Base-by-base conservation (phyloP, 2,113 vertebrate species). In the Oreotrochilus melanogaster region DNA sequence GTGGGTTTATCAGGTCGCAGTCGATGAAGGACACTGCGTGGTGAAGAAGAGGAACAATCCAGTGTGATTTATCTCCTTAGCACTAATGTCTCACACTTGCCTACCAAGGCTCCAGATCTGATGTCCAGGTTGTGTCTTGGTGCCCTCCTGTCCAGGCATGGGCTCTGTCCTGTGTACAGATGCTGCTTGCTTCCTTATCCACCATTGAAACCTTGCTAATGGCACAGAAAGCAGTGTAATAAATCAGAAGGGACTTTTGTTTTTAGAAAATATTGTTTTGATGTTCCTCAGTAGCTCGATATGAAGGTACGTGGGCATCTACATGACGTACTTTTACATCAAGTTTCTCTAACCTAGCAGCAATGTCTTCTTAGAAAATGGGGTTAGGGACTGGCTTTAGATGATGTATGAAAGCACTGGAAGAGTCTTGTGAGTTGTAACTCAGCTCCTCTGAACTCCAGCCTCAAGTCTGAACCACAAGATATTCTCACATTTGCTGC, bases 351-450 rank as follows among this genome's bases (percentile, higher is more conserved):
- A n/a, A n/a, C n/a, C n/a, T n/a, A n/a, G n/a, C n/a, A n/a, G n/a
- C n/a, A n/a, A n/a, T n/a, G n/a, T n/a, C n/a, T n/a, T n/a, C n/a
- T 66, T 51, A 7, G 8, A 66, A 79, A 88, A 47, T 0, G 1
- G 15, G 31, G 10, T 65, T 64, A 80, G 56, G 7, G 1, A 1
- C 3, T 90, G 35, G 24, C 60, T 89, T 57, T 60, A 76, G 25
- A 5, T 62, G 45, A 6, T 1, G 0, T 7, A 28, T 23, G 27
- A 62, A 70, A 30, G 25, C 1, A 0, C 4, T 61, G 31, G 8
- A 18, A 54, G 22, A 48, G 25, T 47, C 3, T 0, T 17, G 25
- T 39, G 12, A 47, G 10, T 51, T 73, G 83, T 58, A 86, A 50
- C 14, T 83, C 51, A 25, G 28, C 35, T 88, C 33, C n/a, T 73